These are phyloP conservation scores for Etia nguti DNA, from an alignment of 2,113 vertebrate genomes.

Conservation along the genomic window DNA sequence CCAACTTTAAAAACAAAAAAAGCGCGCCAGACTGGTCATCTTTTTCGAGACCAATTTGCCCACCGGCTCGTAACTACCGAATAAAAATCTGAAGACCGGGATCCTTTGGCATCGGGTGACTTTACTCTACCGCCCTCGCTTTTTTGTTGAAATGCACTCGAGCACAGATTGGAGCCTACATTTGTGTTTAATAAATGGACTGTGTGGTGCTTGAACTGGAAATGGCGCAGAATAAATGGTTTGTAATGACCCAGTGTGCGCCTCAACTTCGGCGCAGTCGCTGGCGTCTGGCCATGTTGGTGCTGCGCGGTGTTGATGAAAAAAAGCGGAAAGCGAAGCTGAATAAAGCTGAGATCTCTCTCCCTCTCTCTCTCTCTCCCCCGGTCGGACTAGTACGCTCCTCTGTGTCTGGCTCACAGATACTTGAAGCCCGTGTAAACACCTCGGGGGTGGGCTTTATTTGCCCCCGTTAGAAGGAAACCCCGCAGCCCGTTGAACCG, in stretches of 20 bases:
- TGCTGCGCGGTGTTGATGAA: slow-evolving; percentile 1
- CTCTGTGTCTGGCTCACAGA: background rate
- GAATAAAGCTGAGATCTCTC: background rate
- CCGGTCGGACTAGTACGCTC: background rate
- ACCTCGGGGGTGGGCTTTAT: background rate
- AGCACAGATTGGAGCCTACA: background rate
- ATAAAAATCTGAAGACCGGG: background rate
- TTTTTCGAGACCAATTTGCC: background rate
- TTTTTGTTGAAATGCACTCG: background rate
- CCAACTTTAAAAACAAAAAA: background rate
- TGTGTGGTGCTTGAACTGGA: background rate
- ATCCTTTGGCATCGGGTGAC: background rate
- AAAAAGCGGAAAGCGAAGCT: slow-evolving; percentile 4
- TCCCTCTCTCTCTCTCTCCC: background rate
- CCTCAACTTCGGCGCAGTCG: slow-evolving; percentile 15
- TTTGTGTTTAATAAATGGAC: background rate
- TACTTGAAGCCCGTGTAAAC: background rate
- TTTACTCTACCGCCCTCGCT: background rate
- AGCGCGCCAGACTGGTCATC: background rate
- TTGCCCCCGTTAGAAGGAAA: background rate
- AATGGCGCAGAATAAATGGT: background rate
- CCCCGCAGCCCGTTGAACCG: slow-evolving; percentile 35
- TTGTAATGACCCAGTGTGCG: background rate
- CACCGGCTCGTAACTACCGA: background rate
- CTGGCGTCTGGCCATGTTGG: slow-evolving; percentile 42